Evolutionary conservation across 2,888 invertebrate genomes (phyloP), one percentile per base, ranked within the genome.

Genomic region (Trissoscelio sp.): DNA sequence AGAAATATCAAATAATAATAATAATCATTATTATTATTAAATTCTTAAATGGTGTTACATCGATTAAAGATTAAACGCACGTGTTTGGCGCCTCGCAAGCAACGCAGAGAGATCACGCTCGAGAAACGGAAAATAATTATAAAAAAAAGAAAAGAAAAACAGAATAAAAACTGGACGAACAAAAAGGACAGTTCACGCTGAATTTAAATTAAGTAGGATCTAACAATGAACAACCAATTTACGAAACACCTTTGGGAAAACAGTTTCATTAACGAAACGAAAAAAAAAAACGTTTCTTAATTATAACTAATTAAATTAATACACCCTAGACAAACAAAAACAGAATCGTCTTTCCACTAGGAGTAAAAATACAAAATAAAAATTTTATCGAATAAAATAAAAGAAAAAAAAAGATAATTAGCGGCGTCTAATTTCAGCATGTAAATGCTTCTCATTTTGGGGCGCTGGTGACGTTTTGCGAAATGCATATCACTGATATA

Each of bases 401-500:
- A 18, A 11, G 11, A 46, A 46, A 14, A 42, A 42, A 12, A 42
- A 57, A 72, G 14, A n/a, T n/a, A n/a, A n/a, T n/a, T n/a, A n/a
- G n/a, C n/a, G 81, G 60, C 51, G 7, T 73, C 46, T 58, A 42
- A 70, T 80, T 64, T 62, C 44, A 69, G 66, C 70, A 75, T 64
- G 39, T 73, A 75, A 83, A 83, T 79, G 73, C 82, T 79, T 79
- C 46, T 79, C 58, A 79, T 83, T 82, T 84, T 73, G 74, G 82
- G 83, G 84, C 75, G 84, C 86, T 87, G 85, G 84, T 83, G 85
- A 87, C 87, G 87, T 42, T 51, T 62, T 86, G 83, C 83, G 78
- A 83, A 85, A 88, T 87, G 88, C 89, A 89, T n/a, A n/a, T 85
- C 89, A 88, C 88, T 88, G 90, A 89, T 90, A 91, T 88, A 91